phyloP scores from a whole-genome alignment of 2,888 invertebrate species.

The Cataglyphis albicans region DNA sequence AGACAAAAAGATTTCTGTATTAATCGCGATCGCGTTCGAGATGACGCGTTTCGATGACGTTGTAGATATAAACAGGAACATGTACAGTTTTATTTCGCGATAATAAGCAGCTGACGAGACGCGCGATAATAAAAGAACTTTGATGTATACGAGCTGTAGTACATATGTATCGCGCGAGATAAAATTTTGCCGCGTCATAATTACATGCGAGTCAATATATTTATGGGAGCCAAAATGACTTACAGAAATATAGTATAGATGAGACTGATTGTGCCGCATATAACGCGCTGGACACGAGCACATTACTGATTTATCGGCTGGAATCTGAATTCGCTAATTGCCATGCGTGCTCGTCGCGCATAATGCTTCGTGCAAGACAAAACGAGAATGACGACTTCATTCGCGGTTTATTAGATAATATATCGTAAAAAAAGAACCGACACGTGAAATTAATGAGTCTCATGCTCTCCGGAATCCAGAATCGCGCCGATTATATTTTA shows the following conservation, averaged over 20 bases:
- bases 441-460: neutral
- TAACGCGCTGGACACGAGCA: neutral
- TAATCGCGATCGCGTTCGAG: neutral
- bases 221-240: slow-evolving; percentile 2
- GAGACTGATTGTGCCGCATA: slow-evolving; percentile 12
- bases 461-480: neutral
- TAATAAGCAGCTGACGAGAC: neutral
- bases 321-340: slow-evolving; percentile 82
- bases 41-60: neutral
- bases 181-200: slow-evolving; percentile 21
- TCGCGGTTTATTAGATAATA: slow-evolving; percentile 13
- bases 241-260: neutral
- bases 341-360: slow-evolving; percentile 70
- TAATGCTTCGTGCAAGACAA: slow-evolving; percentile 68
- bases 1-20: neutral
- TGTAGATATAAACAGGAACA: neutral
- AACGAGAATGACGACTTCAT: slow-evolving; percentile 38
- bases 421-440: neutral
- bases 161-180: slow-evolving; percentile 6
- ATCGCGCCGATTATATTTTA: slow-evolving; percentile 25
- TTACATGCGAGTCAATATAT: slow-evolving; percentile 26
- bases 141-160: neutral
- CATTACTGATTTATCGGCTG: slow-evolving; percentile 76
- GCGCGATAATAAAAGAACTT: neutral
- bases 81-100: neutral